Percentiles rank a stretch among this genome's conserved stretches.
These are phyloP conservation scores for Astropecten irregularis DNA, from an alignment of 53 echinoderm and acorn worm genomes.

Conservation along the genomic window DNA sequence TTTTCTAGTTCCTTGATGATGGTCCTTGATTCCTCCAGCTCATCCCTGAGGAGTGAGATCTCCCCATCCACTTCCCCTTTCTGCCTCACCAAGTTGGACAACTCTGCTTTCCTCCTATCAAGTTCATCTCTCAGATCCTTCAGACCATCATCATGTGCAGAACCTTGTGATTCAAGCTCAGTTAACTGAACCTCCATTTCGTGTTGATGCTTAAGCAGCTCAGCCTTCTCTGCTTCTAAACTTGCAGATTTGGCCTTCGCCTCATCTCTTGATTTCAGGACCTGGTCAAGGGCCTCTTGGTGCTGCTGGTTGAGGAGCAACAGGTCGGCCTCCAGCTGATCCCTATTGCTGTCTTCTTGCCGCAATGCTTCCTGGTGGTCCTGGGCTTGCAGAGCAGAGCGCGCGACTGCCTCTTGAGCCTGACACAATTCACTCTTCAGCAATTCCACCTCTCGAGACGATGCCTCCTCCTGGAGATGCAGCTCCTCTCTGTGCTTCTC, in stretches of 20 bases:
- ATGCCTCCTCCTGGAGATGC: conserved; percentile 53
- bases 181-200: neutral
- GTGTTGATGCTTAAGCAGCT: neutral
- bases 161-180: conserved; percentile 5
- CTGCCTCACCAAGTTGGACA: conserved; percentile 24
- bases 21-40: conserved; percentile 38
- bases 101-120: conserved; percentile 45
- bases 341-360: conserved; percentile 45
- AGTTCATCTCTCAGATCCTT: conserved; percentile 59
- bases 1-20: conserved; percentile 25
- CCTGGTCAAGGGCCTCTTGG: conserved; percentile 65
- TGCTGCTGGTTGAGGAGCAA: conserved; percentile 81
- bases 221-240: conserved; percentile 12
- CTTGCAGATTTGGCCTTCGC: conserved; percentile 12
- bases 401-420: conserved; percentile 41
- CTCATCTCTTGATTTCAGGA: conserved; percentile 55
- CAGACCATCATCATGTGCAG: conserved; percentile 20
- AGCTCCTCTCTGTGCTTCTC: conserved; percentile 61
- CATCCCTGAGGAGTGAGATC: conserved; percentile 48
- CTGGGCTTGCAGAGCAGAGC: conserved; percentile 63
- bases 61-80: conserved; percentile 50
- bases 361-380: conserved; percentile 43
- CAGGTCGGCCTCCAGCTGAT: conserved; percentile 62
- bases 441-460: neutral
- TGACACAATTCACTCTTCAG: conserved; percentile 27